Percentiles rank a stretch among this genome's conserved stretches.
These are phyloP conservation scores for Acanthurus tractus DNA, from an alignment of 2,797 vertebrate genomes.

Conservation along the genomic window DNA sequence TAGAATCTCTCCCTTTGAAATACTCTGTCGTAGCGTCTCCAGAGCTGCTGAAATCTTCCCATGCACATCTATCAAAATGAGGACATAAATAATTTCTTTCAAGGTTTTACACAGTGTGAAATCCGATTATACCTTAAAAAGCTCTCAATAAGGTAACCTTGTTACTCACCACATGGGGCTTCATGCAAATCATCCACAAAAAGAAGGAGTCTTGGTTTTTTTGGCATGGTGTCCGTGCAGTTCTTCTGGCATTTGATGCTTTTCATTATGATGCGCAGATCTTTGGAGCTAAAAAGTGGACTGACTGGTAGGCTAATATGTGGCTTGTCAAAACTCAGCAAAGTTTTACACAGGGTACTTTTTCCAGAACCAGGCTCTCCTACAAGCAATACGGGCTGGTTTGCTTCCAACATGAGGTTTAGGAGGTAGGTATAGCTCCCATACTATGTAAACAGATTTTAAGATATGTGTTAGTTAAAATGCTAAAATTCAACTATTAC, in stretches of 20 bases:
- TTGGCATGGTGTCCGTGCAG: constrained; percentile 13
- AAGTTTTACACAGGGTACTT: constrained; percentile 82
- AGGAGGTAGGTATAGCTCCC: constrained; percentile 81
- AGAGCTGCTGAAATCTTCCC: constrained; percentile 81
- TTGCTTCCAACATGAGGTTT: constrained; percentile 82
- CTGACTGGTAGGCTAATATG: constrained; percentile 74
- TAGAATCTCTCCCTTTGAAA: constrained; percentile 82
- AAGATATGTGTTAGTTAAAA: constrained; percentile 5
- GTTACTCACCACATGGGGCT: constrained; percentile 74
- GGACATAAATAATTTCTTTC: background rate
- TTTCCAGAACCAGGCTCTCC: constrained; percentile 89
- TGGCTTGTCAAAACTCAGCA: constrained; percentile 77
- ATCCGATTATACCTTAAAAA: background rate
- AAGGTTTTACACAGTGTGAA: background rate
- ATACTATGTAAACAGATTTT: constrained; percentile 68
- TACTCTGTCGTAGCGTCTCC: constrained; percentile 88
- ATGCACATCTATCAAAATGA: constrained; percentile 78
- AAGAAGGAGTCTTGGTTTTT: constrained; percentile 65
- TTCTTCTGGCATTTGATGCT: constrained; percentile 41
- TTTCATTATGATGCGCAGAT: constrained; percentile 80
- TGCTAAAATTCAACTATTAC: background rate
- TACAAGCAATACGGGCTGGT: constrained; percentile 85
- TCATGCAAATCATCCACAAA: constrained; percentile 78
- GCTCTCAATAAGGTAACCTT: accelerated
- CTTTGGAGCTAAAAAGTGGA: constrained; percentile 69